phyloP scores from a whole-genome alignment of 2,797 vertebrate species.

The Aselliscus stoliczkanus region DNA sequence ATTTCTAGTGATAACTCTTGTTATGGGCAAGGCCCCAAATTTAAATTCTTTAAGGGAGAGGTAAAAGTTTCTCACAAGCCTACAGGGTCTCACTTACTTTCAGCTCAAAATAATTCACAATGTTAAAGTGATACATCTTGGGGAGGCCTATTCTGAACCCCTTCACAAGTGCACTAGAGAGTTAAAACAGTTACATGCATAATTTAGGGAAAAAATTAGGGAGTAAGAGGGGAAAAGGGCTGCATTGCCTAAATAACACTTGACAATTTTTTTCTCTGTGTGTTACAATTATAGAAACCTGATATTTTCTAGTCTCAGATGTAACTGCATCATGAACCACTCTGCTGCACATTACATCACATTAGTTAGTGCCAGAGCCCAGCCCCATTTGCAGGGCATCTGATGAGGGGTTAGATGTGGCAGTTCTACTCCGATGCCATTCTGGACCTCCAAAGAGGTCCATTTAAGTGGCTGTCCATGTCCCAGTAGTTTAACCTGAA shows the following conservation, averaged over 20 bases:
- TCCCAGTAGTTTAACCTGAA: slow-evolving; percentile 89
- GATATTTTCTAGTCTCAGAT: background rate
- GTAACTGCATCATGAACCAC: background rate
- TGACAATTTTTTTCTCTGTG: background rate
- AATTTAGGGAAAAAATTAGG: background rate
- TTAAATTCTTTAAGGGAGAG: background rate
- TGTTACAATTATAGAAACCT: background rate
- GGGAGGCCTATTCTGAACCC: background rate
- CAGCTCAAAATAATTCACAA: background rate
- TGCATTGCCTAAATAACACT: background rate
- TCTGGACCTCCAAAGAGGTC: slow-evolving; percentile 78
- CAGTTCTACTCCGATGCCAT: slow-evolving; percentile 85
- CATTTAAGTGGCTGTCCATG: slow-evolving; percentile 85
- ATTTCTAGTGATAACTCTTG: background rate
- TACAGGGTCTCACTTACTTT: background rate
- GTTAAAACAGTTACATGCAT: background rate
- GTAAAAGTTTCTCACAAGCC: background rate
- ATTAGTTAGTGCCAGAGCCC: slow-evolving; percentile 87
- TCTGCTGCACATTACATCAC: slow-evolving; percentile 65
- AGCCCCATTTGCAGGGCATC: slow-evolving; percentile 89
- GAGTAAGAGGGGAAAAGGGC: background rate
- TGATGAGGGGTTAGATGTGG: slow-evolving; percentile 80
- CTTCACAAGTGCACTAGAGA: background rate
- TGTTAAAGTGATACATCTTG: background rate
- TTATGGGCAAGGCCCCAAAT: background rate